Conservation (phyloP, 1,140 invertebrate genomes). For the Calephelis nemesis region DNA sequence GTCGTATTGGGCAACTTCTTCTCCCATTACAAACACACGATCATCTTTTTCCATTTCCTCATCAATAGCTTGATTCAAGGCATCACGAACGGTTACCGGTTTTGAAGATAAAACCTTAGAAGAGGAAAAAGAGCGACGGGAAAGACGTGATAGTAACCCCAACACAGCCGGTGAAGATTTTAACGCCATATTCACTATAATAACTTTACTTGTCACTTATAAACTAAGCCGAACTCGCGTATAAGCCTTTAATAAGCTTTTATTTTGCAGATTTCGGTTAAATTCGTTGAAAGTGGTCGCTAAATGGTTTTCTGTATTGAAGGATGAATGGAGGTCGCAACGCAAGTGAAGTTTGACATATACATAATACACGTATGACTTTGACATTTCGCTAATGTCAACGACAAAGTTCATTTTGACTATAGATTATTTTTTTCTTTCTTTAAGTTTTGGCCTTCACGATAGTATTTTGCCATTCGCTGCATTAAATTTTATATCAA, state of each 20-base stretch:
- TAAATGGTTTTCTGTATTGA: slow-evolving; percentile 34
- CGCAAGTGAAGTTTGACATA: slow-evolving; percentile 24
- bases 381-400: slow-evolving; percentile 12
- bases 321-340: slow-evolving; percentile 76
- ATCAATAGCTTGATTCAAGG: slow-evolving; percentile 96
- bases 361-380: slow-evolving; percentile 10
- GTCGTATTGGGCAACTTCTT: slow-evolving; percentile 99
- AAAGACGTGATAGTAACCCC: slow-evolving; percentile 47
- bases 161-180: slow-evolving; percentile 66
- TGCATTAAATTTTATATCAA: too few species aligned
- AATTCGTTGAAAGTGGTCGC: slow-evolving; percentile 43
- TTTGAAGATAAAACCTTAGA: slow-evolving; percentile 78
- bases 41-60: slow-evolving; percentile 98
- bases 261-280: slow-evolving; percentile 30
- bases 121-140: slow-evolving; percentile 61
- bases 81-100: slow-evolving; percentile 96
- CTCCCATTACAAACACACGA: slow-evolving; percentile 95
- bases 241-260: slow-evolving; percentile 36
- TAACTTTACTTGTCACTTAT: slow-evolving; percentile 37
- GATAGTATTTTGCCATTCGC: too few species aligned
- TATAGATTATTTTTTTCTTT: too few species aligned
- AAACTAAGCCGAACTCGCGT: slow-evolving; percentile 35
- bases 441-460: too few species aligned
- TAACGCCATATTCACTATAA: slow-evolving; percentile 66
- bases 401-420: not conserved